Conservation (phyloP, 2,888 invertebrate species). For the Serripes groenlandicus region DNA sequence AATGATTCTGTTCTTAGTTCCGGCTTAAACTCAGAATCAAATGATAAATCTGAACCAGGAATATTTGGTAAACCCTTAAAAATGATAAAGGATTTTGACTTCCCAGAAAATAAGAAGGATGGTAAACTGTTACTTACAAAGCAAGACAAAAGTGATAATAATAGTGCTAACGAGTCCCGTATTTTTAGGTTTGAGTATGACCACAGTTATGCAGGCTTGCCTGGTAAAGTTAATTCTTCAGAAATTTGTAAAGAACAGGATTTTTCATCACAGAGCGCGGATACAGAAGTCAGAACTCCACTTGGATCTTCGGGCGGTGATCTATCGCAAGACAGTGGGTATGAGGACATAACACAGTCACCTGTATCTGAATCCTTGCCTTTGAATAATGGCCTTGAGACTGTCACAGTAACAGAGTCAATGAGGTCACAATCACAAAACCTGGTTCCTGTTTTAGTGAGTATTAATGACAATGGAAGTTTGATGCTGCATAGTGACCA, state of each 20-base stretch:
- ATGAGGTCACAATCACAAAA: constrained; percentile 14
- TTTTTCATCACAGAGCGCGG: constrained; percentile 23
- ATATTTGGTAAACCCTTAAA: neutral
- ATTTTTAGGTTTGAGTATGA: constrained; percentile 63
- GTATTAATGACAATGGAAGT: constrained; percentile 61
- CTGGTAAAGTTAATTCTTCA: constrained; percentile 45
- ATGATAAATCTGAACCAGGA: neutral
- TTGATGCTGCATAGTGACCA: constrained; percentile 60
- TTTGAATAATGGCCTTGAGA: constrained; percentile 6
- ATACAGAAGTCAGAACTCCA: constrained; percentile 42
- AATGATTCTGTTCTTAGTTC: neutral
- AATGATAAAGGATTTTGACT: neutral
- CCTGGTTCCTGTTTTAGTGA: constrained; percentile 61
- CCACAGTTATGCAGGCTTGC: constrained; percentile 70
- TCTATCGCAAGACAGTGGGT: constrained; percentile 74
- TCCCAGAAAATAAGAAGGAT: neutral
- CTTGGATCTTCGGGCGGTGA: constrained; percentile 61
- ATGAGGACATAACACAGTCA: constrained; percentile 66
- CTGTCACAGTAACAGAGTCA: constrained; percentile 1
- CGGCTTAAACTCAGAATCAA: neutral
- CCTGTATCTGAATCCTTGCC: constrained; percentile 53
- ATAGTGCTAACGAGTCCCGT: constrained; percentile 39
- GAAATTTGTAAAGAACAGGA: constrained; percentile 33
- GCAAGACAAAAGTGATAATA: constrained; percentile 23
- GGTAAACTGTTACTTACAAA: neutral